Conservation (phyloP, 2,888 invertebrate genomes). For the Mechanitis mazaeus region DNA sequence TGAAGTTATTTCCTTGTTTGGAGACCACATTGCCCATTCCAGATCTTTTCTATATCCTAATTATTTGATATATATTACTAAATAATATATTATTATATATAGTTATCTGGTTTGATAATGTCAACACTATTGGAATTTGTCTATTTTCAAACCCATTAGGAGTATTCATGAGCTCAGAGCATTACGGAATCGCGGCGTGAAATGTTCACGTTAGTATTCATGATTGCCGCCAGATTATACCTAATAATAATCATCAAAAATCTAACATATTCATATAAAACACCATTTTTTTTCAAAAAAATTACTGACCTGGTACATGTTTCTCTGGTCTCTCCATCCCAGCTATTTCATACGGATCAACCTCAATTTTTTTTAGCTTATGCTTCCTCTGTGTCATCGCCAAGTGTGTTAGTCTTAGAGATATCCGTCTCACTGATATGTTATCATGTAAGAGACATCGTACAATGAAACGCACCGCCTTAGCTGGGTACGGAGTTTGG, state of each 20-base stretch:
- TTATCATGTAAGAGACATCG: constrained; percentile 84
- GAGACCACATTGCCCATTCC: constrained; percentile 83
- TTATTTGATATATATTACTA: not conserved
- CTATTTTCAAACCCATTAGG: too few species aligned
- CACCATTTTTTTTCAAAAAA: constrained; percentile 1
- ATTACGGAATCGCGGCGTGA: too few species aligned
- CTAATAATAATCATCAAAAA: too few species aligned
- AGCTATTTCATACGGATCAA: constrained; percentile 75
- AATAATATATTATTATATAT: too few species aligned
- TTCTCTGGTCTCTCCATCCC: constrained; percentile 48
- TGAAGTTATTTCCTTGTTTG: constrained; percentile 77
- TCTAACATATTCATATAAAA: not conserved
- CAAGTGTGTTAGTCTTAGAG: constrained; percentile 77
- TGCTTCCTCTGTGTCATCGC: constrained; percentile 85
- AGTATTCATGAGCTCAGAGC: too few species aligned
- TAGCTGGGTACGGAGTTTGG: constrained; percentile 79
- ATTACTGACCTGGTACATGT: constrained; percentile 51
- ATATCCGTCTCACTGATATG: constrained; percentile 85
- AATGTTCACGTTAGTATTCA: too few species aligned
- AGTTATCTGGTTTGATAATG: too few species aligned
- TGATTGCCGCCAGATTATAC: too few species aligned
- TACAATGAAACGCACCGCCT: constrained; percentile 80
- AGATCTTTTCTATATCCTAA: constrained; percentile 82
- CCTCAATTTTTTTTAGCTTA: constrained; percentile 74
- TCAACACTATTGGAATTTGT: too few species aligned